phyloP scores from a whole-genome alignment of 1,140 invertebrate species.

The Pararge aegeria region DNA sequence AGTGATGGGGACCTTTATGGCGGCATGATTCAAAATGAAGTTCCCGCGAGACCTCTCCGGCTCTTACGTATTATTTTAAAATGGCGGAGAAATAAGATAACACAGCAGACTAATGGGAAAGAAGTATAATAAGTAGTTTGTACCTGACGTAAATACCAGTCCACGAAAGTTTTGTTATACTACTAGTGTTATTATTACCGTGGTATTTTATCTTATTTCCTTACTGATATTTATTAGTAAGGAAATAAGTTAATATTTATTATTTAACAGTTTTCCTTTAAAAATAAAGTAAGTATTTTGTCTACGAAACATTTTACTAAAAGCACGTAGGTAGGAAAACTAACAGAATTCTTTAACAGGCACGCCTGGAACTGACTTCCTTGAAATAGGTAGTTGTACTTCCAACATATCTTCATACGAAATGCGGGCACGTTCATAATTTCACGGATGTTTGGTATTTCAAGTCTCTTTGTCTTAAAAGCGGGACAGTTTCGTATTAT shows the following conservation, averaged over 20 bases:
- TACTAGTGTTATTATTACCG: too few species aligned
- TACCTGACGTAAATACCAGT: too few species aligned
- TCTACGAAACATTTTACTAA: neutral
- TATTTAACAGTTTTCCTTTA: too few species aligned
- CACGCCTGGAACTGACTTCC: constrained; percentile 16
- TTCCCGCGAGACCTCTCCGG: constrained; percentile 6
- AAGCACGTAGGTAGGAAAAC: neutral
- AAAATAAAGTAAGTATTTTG: neutral
- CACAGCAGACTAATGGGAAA: neutral
- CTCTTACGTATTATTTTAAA: neutral
- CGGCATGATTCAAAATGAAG: constrained; percentile 9
- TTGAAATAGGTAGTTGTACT: constrained; percentile 14
- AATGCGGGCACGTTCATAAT: constrained; percentile 3
- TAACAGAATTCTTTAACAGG: constrained; percentile 10
- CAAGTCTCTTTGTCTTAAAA: constrained; percentile 3
- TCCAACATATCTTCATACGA: constrained; percentile 14
- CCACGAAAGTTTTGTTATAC: too few species aligned
- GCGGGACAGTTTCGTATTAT: neutral
- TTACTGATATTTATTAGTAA: too few species aligned
- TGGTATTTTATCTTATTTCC: too few species aligned
- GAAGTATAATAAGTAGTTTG: too few species aligned
- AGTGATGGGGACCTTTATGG: too few species aligned
- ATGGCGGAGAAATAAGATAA: neutral
- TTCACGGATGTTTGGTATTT: constrained; percentile 1
- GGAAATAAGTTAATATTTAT: too few species aligned